These are phyloP conservation scores for Antitype chi DNA, from an alignment of 2,888 invertebrate genomes.

Conservation along the genomic window DNA sequence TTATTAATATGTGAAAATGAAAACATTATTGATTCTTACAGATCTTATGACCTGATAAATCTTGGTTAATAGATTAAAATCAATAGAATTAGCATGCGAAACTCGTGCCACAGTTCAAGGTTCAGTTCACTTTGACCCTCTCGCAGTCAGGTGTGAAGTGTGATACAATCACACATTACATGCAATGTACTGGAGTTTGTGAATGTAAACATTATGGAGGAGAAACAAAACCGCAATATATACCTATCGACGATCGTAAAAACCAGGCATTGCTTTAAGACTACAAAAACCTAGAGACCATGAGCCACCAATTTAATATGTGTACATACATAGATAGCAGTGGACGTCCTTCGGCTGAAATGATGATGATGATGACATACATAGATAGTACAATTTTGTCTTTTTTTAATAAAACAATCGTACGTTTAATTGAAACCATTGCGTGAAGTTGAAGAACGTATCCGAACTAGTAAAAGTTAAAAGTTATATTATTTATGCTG, in stretches of 20 bases:
- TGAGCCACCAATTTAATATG: background rate
- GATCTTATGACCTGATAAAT: constrained; percentile 14
- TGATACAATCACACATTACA: background rate
- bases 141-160: background rate
- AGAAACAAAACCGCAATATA: constrained; percentile 5
- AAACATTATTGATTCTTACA: constrained; percentile 13
- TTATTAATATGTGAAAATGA: background rate
- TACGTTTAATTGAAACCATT: background rate
- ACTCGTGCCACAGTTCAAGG: constrained; percentile 7
- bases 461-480: background rate
- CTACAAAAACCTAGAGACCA: background rate
- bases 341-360: too few relatives aligned
- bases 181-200: background rate
- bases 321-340: background rate
- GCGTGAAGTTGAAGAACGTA: background rate
- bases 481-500: background rate
- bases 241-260: background rate
- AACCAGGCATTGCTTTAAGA: background rate
- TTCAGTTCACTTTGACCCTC: background rate
- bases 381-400: background rate
- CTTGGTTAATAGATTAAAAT: constrained; percentile 12
- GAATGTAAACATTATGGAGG: constrained; percentile 11
- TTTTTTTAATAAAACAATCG: background rate
- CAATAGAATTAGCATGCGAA: constrained; percentile 6
- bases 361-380: too few relatives aligned